Evolutionary conservation across 2,113 vertebrate genomes (phyloP), one percentile per base, ranked within the genome.

Genomic region (Oryzias melastigma): DNA sequence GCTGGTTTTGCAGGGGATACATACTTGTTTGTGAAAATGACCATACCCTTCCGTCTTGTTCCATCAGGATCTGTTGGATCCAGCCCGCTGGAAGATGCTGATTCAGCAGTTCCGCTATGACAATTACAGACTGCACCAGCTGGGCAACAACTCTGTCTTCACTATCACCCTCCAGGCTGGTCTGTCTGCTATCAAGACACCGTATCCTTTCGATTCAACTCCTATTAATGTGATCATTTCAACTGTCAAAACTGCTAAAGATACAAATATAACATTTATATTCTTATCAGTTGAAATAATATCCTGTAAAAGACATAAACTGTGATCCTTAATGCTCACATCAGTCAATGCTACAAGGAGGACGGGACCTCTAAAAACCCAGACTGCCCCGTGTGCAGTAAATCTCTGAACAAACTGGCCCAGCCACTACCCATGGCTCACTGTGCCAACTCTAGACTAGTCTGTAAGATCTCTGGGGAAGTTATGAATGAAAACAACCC

Each of bases 401-500:
- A 98, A 89, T 98, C 96, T 51, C 91, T 99, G 77, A 99, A 99
- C 91, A 98, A 98, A 88, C 83, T 99, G 90, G 97, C 97, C 12
- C 96, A 98, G 83, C 97, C 96, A 1, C 91, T 99, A 45, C 97
- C 97, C 14, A 99, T 99, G 97, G 97, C 97, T 49, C 97, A 99
- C 78, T 99, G 97, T 46, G 97, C 97, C 90, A 99, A 99, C 89
- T 99, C 97, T 46, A 94, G 97, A 73, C 93, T 99, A 82, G 97
- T 99, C 78, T 99, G 97, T 89, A 98, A 98, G 91, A 98, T 99
- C 88, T 99, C 97, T 0, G 97, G 97, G 25, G 96, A 99, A 47
- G 97, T 98, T 58, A 99, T 99, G 97, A 99, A 99, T 7, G 97
- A 99, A 92, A 99, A 99, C 91, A 99, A 99, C 86, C 97, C 96